phyloP scores from a whole-genome alignment of 2,797 vertebrate species.

The Rhabdomys pumilio region DNA sequence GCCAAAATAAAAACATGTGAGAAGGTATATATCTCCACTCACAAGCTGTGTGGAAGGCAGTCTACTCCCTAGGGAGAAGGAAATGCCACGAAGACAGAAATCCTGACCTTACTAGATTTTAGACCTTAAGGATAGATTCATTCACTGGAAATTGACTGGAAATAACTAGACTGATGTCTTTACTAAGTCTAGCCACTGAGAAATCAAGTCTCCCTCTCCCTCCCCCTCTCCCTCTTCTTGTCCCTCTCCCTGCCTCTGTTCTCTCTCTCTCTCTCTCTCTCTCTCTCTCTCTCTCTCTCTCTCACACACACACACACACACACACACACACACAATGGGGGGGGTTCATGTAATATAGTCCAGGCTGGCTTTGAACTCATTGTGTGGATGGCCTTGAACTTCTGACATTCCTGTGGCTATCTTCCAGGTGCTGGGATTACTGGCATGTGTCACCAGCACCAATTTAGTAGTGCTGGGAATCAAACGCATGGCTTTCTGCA shows the following conservation, averaged over 20 bases:
- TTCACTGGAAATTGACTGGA: neutral
- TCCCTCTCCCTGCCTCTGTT: fast-evolving
- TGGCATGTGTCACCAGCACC: neutral
- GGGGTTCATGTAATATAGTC: neutral
- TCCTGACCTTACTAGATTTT: neutral
- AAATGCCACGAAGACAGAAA: neutral
- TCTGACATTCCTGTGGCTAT: neutral
- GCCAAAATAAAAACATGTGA: neutral
- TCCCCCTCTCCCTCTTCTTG: too few species aligned
- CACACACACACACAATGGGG: neutral
- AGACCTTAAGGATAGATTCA: neutral
- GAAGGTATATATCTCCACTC: neutral
- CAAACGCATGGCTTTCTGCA: neutral
- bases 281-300: too few species aligned
- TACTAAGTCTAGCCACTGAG: neutral
- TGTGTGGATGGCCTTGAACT: neutral
- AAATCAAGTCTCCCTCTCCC: neutral
- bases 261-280: too few species aligned
- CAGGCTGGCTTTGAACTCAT: neutral
- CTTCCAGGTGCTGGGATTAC: neutral
- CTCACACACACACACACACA: too few species aligned
- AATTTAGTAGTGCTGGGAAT: neutral
- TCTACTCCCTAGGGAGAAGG: neutral
- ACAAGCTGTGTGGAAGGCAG: neutral
- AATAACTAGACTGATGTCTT: neutral